phyloP scores from a whole-genome alignment of 1,140 invertebrate species.

The Pomacea maculata region DNA sequence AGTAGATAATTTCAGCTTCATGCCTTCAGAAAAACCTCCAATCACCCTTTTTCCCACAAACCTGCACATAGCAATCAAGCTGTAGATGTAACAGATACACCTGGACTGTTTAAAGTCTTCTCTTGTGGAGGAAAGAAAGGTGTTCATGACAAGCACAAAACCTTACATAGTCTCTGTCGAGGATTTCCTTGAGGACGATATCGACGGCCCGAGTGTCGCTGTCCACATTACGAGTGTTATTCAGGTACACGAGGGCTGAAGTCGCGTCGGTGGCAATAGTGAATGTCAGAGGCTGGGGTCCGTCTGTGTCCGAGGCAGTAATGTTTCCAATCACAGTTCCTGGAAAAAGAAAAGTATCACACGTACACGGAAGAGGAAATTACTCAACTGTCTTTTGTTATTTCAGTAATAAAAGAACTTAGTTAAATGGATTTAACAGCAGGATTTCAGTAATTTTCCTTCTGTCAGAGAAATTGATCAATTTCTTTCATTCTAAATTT shows the following conservation, averaged over 20 bases:
- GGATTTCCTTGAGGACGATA: constrained; percentile 40
- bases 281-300: constrained; percentile 39
- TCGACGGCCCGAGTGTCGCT: constrained; percentile 34
- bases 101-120: no score
- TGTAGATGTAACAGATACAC: no score
- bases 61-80: no score
- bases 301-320: constrained; percentile 44
- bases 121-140: no score
- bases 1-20: no score
- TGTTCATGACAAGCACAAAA: not conserved
- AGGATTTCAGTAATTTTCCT: not conserved
- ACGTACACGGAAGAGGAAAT: not conserved
- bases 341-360: constrained; percentile 16
- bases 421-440: not conserved
- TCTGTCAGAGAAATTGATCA: not conserved
- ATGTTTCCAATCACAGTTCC: constrained; percentile 44
- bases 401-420: not conserved
- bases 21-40: no score
- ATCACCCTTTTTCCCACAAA: no score
- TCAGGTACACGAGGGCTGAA: constrained; percentile 41
- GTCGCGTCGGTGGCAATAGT: constrained; percentile 27
- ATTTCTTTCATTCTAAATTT: no score
- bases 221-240: constrained; percentile 24
- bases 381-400: not conserved
- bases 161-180: constrained; percentile 51